Evolutionary conservation across 2,888 invertebrate genomes (phyloP).

Genomic region (Griposia aprilina): DNA sequence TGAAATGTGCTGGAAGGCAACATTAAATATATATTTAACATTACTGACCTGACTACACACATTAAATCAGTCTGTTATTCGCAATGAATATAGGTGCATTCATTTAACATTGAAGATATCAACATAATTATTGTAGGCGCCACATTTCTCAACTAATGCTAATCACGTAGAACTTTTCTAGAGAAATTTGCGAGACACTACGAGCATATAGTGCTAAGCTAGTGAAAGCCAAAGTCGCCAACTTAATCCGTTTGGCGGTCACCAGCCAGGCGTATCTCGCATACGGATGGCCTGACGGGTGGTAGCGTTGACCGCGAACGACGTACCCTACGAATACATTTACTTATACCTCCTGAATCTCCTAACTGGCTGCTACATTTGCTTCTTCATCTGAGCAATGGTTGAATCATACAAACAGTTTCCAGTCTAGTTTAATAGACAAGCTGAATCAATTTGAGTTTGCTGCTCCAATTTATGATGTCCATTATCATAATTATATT

Average conservation of each 20-base stretch:
- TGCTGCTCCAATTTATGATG: constrained; percentile 5
- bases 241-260: constrained; percentile 65
- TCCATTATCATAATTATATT: too few species aligned
- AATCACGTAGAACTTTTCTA: constrained; percentile 55
- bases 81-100: neutral
- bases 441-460: constrained; percentile 6
- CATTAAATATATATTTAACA: too few species aligned
- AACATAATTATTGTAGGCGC: constrained; percentile 1
- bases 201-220: constrained; percentile 54
- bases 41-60: neutral
- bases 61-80: neutral
- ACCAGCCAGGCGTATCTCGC: constrained; percentile 57
- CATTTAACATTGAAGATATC: neutral
- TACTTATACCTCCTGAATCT: constrained; percentile 39
- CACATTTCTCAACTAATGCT: constrained; percentile 19
- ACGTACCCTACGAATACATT: constrained; percentile 43
- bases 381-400: constrained; percentile 28
- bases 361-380: constrained; percentile 49
- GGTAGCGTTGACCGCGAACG: constrained; percentile 42
- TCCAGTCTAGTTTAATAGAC: constrained; percentile 33
- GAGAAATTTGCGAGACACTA: constrained; percentile 34
- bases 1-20: constrained; percentile 4
- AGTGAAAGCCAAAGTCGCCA: constrained; percentile 55
- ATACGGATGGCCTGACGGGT: constrained; percentile 43
- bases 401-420: constrained; percentile 29